Evolutionary conservation across 2,888 invertebrate genomes (phyloP), one percentile per base, ranked within the genome.

Genomic region (Gymnocheta viridis): DNA sequence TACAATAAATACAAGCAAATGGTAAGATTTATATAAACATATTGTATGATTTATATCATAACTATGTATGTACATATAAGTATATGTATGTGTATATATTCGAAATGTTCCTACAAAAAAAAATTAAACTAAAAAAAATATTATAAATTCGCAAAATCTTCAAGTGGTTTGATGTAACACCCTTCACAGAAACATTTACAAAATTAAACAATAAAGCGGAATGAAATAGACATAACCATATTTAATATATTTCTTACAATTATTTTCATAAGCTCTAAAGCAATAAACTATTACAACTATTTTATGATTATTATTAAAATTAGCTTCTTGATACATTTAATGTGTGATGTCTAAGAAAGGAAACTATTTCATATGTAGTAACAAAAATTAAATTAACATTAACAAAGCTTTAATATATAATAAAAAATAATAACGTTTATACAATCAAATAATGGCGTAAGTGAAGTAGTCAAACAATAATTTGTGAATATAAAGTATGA

Each of bases 241-340:
- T 78, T 69, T 29, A 49, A 38, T 60, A 62, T 51, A 66, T 49
- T 41, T 78, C 78, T 78, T 78, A 70, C 32, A 78, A 62, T 60
- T 78, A 82, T 35, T 72, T 77, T 66, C 17, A 72, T 79, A 82
- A 82, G 82, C 82, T 74, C 62, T 74, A 69, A 82, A 82, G 82
- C 82, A 82, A 82, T 78, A 79, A 82, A 82, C 82, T 82, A 82
- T 67, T 79, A 67, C 69, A 78, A 82, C 73, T 82, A 79, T 78
- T 64, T 60, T 66, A 79, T 80, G 73, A 66, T 80, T 79, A 74
- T 79, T 73, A 41, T 72, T 78, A 35, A 78, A 79, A 62, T 82
- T 74, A 67, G 73, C 78, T 60, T 74, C 58, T 79, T 64, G 27
- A 74, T 69, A 64, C 62, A 79, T 69, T 47, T 41, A 64, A 70